A percentile compares a stretch with the other conserved stretches of the same genome.
Conservation (phyloP, 1,140 invertebrate species). For the Drosophila simulans region DNA sequence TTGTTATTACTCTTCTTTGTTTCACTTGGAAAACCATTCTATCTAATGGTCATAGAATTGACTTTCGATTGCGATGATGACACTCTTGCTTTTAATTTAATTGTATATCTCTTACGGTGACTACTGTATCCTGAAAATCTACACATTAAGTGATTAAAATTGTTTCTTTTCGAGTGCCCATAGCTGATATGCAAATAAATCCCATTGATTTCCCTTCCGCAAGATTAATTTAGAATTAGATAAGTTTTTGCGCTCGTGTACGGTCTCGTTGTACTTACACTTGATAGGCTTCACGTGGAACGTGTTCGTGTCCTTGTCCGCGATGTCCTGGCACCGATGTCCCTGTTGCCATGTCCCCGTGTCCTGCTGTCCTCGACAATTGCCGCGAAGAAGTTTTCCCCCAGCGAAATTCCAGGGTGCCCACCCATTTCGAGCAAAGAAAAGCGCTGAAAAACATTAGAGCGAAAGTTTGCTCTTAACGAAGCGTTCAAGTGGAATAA, state of each 20-base stretch:
- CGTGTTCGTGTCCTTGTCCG: slow-evolving; percentile 18
- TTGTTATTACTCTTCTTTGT: too few species aligned
- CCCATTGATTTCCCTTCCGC: not conserved
- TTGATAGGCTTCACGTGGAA: slow-evolving; percentile 74
- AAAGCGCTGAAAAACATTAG: slow-evolving; percentile 58
- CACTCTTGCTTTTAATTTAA: too few species aligned
- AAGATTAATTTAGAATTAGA: not conserved
- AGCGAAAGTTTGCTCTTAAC: slow-evolving; percentile 70
- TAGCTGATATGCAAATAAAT: not conserved
- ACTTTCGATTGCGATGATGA: too few species aligned
- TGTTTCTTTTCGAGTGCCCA: not conserved
- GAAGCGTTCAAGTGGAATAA: slow-evolving; percentile 76
- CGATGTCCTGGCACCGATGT: slow-evolving; percentile 1
- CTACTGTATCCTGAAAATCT: too few species aligned
- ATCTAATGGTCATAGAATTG: too few species aligned
- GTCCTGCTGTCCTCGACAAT: slow-evolving; percentile 37
- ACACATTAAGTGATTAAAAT: too few species aligned
- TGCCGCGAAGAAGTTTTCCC: slow-evolving; percentile 38
- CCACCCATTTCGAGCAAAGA: slow-evolving; percentile 16
- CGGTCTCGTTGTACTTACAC: slow-evolving; percentile 51
- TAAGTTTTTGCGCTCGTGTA: slow-evolving; percentile 13
- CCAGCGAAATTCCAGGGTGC: not conserved
- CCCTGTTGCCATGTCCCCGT: not conserved
- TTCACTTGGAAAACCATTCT: too few species aligned
- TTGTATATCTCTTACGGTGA: too few species aligned